Percentiles rank a stretch among this genome's conserved stretches.
Conservation (phyloP, 2,797 vertebrate species). For the Sebastes taczanowskii region DNA sequence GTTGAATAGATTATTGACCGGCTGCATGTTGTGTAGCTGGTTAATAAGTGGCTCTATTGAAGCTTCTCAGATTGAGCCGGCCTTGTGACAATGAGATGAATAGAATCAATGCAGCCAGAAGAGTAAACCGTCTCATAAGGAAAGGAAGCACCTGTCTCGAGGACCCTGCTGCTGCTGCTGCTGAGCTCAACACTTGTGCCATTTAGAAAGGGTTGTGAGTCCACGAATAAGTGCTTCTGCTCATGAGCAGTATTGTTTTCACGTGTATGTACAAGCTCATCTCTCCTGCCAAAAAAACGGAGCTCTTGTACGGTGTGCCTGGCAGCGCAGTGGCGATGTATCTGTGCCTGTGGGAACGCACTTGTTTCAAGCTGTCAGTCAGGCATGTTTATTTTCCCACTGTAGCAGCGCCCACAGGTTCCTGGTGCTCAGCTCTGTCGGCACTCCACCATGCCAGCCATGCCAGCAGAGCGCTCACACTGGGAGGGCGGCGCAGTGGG, state of each 20-base stretch:
- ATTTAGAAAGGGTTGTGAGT: conserved; percentile 8
- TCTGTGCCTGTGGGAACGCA: conserved; percentile 35
- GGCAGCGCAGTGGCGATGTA: conserved; percentile 2
- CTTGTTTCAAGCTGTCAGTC: conserved; percentile 63
- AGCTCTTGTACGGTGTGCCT: conserved; percentile 7
- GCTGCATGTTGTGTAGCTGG: conserved; percentile 26
- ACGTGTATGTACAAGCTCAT: conserved; percentile 24
- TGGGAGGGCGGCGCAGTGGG: conserved; percentile 32
- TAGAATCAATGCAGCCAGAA: conserved; percentile 14
- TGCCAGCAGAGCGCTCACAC: conserved; percentile 31
- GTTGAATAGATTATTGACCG: conserved; percentile 41
- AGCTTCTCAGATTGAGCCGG: conserved; percentile 28
- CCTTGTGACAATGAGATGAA: conserved; percentile 19
- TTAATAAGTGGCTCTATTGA: conserved; percentile 46
- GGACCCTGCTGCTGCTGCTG: background rate
- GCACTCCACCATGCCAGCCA: conserved; percentile 35
- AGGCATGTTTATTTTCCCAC: conserved; percentile 61
- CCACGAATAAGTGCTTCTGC: conserved; percentile 13
- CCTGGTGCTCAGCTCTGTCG: conserved; percentile 48
- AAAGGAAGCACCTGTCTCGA: conserved; percentile 28
- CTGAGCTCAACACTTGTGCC: conserved; percentile 5
- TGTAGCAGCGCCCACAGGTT: conserved; percentile 48
- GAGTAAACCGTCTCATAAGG: conserved; percentile 17
- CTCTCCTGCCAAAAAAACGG: conserved; percentile 31
- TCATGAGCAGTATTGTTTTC: conserved; percentile 28